These are phyloP conservation scores for Carassius carassius DNA, from an alignment of 2,113 vertebrate genomes.

Conservation along the genomic window DNA sequence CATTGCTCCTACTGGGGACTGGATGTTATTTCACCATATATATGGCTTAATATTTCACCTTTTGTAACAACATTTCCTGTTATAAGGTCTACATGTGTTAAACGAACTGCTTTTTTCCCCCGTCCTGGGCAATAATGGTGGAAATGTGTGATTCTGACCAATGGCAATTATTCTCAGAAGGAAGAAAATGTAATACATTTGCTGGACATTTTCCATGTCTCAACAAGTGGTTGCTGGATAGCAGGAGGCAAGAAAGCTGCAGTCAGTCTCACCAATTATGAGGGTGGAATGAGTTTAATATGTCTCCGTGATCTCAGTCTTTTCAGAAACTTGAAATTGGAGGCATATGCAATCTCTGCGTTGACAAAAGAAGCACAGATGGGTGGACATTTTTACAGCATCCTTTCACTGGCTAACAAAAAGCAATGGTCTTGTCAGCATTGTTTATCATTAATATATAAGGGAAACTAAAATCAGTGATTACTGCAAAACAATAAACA, in stretches of 20 bases:
- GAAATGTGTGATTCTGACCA: neutral
- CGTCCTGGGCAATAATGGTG: neutral
- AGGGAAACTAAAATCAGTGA: neutral
- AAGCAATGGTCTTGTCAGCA: neutral
- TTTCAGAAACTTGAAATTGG: neutral
- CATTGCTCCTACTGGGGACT: neutral
- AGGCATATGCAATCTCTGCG: neutral
- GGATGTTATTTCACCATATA: neutral
- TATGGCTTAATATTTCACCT: neutral
- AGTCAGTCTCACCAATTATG: neutral
- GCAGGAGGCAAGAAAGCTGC: neutral
- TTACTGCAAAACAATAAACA: neutral
- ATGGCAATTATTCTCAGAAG: neutral
- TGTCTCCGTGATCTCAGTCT: neutral
- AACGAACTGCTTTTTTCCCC: neutral
- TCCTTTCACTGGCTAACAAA: neutral
- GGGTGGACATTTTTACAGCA: neutral
- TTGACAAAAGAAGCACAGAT: neutral
- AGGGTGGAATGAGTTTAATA: neutral
- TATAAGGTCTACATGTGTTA: neutral
- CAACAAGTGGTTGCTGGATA: neutral
- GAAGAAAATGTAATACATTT: neutral
- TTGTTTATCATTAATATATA: neutral
- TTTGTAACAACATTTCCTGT: neutral
- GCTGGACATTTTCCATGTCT: conserved; percentile 1